A percentile compares a stretch with the other conserved stretches of the same genome.
Evolutionary conservation across 2,888 invertebrate species (phyloP).

Genomic region (Acholoe squamosa): DNA sequence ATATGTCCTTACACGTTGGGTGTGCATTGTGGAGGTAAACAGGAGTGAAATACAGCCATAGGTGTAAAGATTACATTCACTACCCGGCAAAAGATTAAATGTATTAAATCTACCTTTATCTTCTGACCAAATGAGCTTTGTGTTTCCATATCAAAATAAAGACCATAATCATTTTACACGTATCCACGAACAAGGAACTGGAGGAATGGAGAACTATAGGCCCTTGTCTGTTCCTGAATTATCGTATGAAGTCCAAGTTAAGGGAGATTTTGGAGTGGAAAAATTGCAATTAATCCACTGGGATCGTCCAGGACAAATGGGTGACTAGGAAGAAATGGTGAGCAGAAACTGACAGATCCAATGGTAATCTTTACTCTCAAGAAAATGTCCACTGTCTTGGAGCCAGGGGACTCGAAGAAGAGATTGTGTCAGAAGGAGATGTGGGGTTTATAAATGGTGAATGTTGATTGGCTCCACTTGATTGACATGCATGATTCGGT

Average conservation of each 20-base stretch:
- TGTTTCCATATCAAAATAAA: neutral
- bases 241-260: conserved; percentile 5
- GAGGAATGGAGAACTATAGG: neutral
- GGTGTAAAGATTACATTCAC: too few relatives aligned
- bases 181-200: neutral
- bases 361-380: neutral
- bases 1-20: too few relatives aligned
- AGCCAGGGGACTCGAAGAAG: neutral
- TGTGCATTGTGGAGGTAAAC: too few relatives aligned
- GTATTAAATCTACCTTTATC: too few relatives aligned
- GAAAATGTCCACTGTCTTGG: neutral
- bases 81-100: too few relatives aligned
- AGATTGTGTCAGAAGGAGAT: conserved; percentile 8
- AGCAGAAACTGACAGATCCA: conserved; percentile 4
- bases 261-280: neutral
- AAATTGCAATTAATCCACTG: conserved; percentile 23
- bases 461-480: conserved; percentile 17
- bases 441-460: neutral
- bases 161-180: neutral
- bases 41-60: too few relatives aligned
- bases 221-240: neutral
- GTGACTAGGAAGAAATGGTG: neutral
- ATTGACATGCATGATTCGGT: neutral
- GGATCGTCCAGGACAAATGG: neutral
- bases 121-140: neutral